These are phyloP conservation scores for Noctua janthe DNA, from an alignment of 2,888 invertebrate species.

Conservation along the genomic window DNA sequence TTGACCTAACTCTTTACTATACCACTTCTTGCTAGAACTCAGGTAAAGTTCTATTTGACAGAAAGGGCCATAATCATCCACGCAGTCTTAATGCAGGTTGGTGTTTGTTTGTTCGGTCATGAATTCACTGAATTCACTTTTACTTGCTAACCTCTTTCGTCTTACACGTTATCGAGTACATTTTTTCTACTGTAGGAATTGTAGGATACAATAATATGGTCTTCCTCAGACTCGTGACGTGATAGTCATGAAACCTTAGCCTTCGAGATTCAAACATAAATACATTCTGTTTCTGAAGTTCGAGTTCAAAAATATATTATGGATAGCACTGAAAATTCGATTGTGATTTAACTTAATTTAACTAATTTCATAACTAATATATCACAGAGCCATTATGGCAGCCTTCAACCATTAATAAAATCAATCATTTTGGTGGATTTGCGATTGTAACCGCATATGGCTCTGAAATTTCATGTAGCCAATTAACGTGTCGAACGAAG, in stretches of 20 bases:
- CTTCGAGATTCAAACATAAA: background rate
- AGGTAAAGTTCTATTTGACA: background rate
- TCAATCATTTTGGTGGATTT: constrained; percentile 12
- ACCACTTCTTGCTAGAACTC: background rate
- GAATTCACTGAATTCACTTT: background rate
- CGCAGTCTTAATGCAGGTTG: background rate
- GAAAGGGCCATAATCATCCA: background rate
- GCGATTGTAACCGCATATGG: background rate
- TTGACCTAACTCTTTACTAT: background rate
- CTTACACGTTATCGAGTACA: background rate
- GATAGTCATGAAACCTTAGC: background rate
- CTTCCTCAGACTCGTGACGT: no score
- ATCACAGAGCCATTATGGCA: background rate
- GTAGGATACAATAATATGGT: background rate
- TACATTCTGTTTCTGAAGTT: background rate
- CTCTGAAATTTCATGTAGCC: background rate
- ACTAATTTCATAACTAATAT: background rate
- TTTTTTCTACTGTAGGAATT: background rate
- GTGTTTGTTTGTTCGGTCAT: background rate
- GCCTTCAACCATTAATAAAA: background rate
- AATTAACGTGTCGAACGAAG: constrained; percentile 4
- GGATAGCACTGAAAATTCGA: background rate
- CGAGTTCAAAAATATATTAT: background rate
- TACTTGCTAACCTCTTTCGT: background rate
- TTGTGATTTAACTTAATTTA: background rate